Percentiles rank a stretch among this genome's conserved stretches.
Conservation (phyloP, 1,140 invertebrate genomes). For the Cyclina sinensis region DNA sequence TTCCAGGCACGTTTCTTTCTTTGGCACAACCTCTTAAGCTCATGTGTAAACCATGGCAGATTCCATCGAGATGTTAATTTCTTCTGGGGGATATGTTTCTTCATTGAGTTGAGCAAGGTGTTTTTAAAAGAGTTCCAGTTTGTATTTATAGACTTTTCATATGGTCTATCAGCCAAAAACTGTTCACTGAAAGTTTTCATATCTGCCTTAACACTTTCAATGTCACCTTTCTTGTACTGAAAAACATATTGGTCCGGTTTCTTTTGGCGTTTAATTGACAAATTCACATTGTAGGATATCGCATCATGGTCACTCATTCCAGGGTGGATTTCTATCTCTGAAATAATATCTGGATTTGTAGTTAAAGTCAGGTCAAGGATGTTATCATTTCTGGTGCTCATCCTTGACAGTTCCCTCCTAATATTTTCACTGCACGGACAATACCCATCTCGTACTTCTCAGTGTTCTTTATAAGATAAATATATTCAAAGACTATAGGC, state of each 20-base stretch:
- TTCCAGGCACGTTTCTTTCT: constrained; percentile 26
- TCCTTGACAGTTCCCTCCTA: too few relatives aligned
- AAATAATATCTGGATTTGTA: neutral
- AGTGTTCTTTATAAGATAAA: too few relatives aligned
- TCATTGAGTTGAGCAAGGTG: neutral
- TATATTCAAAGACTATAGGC: too few relatives aligned
- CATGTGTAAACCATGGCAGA: constrained; percentile 10
- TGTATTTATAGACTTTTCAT: neutral
- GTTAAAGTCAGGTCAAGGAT: constrained; percentile 9
- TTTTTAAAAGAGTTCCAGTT: constrained; percentile 37
- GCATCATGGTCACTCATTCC: constrained; percentile 37
- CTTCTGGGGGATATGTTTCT: constrained; percentile 35
- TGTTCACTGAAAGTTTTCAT: constrained; percentile 17
- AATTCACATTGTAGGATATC: constrained; percentile 4
- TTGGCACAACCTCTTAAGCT: constrained; percentile 3
- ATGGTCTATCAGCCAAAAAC: neutral
- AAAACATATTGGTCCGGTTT: constrained; percentile 19
- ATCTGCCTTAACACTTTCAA: constrained; percentile 38
- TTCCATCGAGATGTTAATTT: constrained; percentile 1
- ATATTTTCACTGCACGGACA: too few relatives aligned
- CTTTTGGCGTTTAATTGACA: constrained; percentile 3
- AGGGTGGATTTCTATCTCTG: neutral
- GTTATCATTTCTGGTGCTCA: constrained; percentile 1
- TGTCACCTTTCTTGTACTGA: constrained; percentile 34
- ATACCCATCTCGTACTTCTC: too few relatives aligned